A percentile compares a stretch with the other conserved stretches of the same genome.
Evolutionary conservation across 2,888 invertebrate genomes (phyloP).

Genomic region (Lasioglossum marginatum): DNA sequence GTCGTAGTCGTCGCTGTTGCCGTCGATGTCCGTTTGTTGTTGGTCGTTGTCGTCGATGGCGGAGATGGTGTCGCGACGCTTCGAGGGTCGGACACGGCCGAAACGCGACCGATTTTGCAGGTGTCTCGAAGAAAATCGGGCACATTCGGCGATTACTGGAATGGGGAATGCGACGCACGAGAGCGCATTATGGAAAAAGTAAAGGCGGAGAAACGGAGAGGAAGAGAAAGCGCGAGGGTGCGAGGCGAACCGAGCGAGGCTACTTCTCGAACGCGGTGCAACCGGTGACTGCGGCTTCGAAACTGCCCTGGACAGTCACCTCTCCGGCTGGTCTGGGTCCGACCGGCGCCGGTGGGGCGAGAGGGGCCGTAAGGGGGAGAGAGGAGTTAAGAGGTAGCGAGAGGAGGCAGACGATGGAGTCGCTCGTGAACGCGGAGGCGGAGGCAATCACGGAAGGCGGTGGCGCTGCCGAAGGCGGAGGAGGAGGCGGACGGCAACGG

Average conservation of each 20-base stretch:
- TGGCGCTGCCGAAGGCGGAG: constrained; percentile 5
- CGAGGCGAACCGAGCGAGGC: constrained; percentile 35
- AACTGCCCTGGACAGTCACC: constrained; percentile 83
- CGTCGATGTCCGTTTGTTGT: too few relatives aligned
- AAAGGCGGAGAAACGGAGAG: neutral
- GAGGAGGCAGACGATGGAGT: constrained; percentile 41
- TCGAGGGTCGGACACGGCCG: neutral
- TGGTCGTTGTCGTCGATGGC: too few relatives aligned
- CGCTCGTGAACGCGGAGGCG: constrained; percentile 59
- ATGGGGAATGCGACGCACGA: neutral
- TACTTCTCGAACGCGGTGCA: constrained; percentile 78
- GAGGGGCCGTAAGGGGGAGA: neutral
- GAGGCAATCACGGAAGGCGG: constrained; percentile 20
- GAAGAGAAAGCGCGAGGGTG: neutral
- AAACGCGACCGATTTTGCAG: neutral
- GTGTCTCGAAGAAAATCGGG: neutral
- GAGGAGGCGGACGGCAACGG: constrained; percentile 4
- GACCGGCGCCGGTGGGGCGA: constrained; percentile 31
- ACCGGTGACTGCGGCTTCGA: constrained; percentile 82
- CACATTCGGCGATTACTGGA: neutral
- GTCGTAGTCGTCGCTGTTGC: neutral
- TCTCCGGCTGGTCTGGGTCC: constrained; percentile 61
- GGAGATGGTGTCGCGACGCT: neutral
- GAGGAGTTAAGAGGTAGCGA: constrained; percentile 19
- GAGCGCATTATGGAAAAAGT: neutral